A percentile compares a stretch with the other conserved stretches of the same genome.
Conservation (phyloP, 2,113 vertebrate genomes). For the Piprites chloris region DNA sequence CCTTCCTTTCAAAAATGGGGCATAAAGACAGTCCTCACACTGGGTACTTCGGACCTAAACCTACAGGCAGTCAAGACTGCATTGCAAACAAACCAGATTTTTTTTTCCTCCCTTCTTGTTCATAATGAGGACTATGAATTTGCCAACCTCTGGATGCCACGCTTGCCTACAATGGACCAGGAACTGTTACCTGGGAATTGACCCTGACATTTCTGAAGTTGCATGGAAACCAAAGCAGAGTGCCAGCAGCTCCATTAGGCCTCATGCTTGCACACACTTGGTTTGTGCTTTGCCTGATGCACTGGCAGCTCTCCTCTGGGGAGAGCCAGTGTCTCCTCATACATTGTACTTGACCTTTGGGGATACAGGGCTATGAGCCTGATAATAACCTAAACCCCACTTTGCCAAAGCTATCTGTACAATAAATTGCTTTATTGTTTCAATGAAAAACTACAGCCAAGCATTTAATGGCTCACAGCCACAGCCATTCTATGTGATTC, state of each 20-base stretch:
- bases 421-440: constrained; percentile 3
- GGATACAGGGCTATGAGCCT: neutral
- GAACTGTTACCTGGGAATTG: neutral
- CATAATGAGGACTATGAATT: neutral
- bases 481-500: neutral
- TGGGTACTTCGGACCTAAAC: neutral
- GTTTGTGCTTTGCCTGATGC: neutral
- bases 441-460: neutral
- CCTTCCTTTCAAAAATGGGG: neutral
- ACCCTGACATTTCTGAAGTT: neutral
- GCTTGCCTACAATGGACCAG: neutral
- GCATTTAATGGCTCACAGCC: neutral
- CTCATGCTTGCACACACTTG: rapidly evolving
- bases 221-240: neutral
- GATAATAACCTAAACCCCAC: neutral
- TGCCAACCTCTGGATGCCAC: neutral
- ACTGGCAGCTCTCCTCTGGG: neutral
- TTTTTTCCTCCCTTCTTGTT: neutral
- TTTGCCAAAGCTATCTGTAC: neutral
- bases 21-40: neutral
- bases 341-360: neutral
- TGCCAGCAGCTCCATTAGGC: neutral
- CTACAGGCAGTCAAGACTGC: neutral
- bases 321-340: neutral
- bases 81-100: neutral